Evolutionary conservation across 1,140 invertebrate genomes (phyloP).

Genomic region (Plectrocnemia conspersa): DNA sequence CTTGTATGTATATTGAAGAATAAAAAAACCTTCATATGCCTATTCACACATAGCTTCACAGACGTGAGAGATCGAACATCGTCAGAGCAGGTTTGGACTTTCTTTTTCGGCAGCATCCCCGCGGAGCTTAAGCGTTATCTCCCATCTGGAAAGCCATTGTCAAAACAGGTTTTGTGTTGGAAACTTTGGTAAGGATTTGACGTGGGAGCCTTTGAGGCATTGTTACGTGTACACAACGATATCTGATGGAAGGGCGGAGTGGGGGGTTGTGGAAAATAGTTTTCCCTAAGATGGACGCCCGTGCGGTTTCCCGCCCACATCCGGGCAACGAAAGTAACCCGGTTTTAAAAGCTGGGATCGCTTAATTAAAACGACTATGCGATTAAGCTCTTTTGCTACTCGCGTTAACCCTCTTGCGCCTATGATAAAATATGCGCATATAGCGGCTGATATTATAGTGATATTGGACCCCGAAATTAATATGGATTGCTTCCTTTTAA

Average conservation of each 20-base stretch:
- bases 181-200: not conserved
- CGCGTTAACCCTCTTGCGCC: too few relatives aligned
- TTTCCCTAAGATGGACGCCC: conserved; percentile 4
- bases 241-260: conserved; percentile 5
- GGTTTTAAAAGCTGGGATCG: conserved; percentile 2
- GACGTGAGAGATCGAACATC: too few relatives aligned
- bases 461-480: too few relatives aligned
- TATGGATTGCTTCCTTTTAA: too few relatives aligned
- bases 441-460: too few relatives aligned
- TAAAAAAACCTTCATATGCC: too few relatives aligned
- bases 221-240: conserved; percentile 4
- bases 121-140: conserved; percentile 7
- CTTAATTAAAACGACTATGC: conserved; percentile 2
- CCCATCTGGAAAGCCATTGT: conserved; percentile 10
- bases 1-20: too few relatives aligned
- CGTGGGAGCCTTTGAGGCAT: conserved; percentile 2
- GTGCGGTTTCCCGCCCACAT: not conserved
- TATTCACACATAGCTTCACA: too few relatives aligned
- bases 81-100: not conserved
- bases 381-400: too few relatives aligned
- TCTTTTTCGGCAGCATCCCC: not conserved
- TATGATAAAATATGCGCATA: too few relatives aligned
- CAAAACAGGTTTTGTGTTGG: conserved; percentile 6
- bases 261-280: too few relatives aligned
- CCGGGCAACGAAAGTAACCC: not conserved